Conservation (phyloP, 2,797 vertebrate genomes). For the Sus cebifrons region DNA sequence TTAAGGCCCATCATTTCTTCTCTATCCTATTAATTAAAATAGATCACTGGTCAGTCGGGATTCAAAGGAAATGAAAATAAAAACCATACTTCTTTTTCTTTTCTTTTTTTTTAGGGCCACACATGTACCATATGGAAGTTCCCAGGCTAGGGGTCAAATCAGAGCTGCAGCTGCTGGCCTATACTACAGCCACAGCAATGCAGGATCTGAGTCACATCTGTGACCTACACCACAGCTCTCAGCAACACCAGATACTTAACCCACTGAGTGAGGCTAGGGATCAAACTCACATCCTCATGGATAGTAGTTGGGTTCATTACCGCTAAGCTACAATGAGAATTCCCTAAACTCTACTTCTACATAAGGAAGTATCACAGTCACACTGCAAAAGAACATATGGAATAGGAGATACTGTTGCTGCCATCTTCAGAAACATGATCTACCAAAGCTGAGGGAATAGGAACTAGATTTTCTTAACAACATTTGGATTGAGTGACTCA, state of each 20-base stretch:
- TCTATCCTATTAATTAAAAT: slow-evolving; percentile 18
- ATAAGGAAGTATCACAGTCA: neutral
- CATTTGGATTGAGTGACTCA: slow-evolving; percentile 33
- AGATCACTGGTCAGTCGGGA: neutral
- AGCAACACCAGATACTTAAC: too few species aligned
- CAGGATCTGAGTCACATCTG: too few species aligned
- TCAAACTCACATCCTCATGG: too few species aligned
- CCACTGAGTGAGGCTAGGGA: too few species aligned
- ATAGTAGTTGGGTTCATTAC: too few species aligned
- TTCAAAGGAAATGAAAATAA: slow-evolving; percentile 2
- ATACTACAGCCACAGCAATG: too few species aligned
- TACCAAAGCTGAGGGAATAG: slow-evolving; percentile 2
- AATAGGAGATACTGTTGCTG: neutral
- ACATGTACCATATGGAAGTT: too few species aligned
- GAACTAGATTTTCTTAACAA: slow-evolving; percentile 34
- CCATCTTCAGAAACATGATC: slow-evolving; percentile 40
- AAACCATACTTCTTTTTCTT: neutral
- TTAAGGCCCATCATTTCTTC: slow-evolving; percentile 34
- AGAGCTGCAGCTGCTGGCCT: too few species aligned
- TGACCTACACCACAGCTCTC: too few species aligned
- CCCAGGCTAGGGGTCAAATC: too few species aligned
- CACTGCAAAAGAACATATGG: neutral
- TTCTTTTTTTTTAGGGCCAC: too few species aligned
- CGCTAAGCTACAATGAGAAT: too few species aligned
- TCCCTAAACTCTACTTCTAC: neutral